phyloP scores from a whole-genome alignment of 2,113 vertebrate genomes.

The Sander vitreus region DNA sequence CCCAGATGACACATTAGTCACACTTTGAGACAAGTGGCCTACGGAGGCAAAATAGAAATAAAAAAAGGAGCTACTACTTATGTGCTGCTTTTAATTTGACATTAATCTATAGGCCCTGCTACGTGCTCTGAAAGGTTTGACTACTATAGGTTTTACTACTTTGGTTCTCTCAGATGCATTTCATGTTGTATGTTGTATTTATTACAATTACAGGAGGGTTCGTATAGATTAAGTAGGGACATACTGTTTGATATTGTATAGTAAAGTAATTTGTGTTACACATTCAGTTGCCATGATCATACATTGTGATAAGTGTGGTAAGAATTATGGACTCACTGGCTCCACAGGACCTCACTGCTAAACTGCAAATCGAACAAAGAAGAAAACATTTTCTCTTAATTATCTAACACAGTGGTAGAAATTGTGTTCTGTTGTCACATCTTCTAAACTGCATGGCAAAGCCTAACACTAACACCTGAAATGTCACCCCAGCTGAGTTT shows the following conservation, averaged over 20 bases:
- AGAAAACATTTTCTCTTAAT: background rate
- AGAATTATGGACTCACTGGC: background rate
- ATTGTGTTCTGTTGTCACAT: constrained; percentile 45
- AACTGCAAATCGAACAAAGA: constrained; percentile 11
- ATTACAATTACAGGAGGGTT: constrained; percentile 6
- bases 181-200: constrained; percentile 12
- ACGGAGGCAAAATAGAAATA: constrained; percentile 27
- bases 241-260: background rate
- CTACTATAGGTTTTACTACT: background rate
- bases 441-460: constrained; percentile 34
- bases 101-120: constrained; percentile 1
- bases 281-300: background rate
- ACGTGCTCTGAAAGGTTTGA: constrained; percentile 27
- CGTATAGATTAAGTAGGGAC: background rate
- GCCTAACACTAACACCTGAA: constrained; percentile 25
- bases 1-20: constrained; percentile 12
- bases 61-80: constrained; percentile 7
- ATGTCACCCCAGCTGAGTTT: constrained; percentile 44
- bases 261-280: too few relatives aligned
- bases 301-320: background rate
- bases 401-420: constrained; percentile 18
- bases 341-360: background rate
- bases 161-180: constrained; percentile 16
- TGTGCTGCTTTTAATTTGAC: constrained; percentile 39
- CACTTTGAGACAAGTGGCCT: background rate